Conservation (phyloP, 2,797 vertebrate genomes). For the Semotilus atromaculatus region DNA sequence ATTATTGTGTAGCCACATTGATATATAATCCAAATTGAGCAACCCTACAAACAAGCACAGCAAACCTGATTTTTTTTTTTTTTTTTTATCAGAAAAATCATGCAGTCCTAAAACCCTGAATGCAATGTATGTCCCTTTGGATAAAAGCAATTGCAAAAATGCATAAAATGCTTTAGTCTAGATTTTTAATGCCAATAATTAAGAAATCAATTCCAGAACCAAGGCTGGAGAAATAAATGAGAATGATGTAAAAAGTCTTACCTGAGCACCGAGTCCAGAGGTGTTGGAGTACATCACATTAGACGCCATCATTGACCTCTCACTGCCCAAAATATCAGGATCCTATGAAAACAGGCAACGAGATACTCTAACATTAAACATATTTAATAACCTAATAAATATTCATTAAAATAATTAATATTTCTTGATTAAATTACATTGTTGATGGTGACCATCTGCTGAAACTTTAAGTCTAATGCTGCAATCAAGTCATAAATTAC, state of each 20-base stretch:
- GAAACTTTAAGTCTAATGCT: not conserved
- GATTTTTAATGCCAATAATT: not conserved
- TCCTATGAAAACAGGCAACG: not conserved
- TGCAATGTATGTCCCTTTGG: too few relatives aligned
- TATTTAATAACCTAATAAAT: not conserved
- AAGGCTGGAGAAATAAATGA: not conserved
- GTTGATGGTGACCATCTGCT: not conserved
- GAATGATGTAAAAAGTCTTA: not conserved
- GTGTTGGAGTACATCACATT: constrained; percentile 47
- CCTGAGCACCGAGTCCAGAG: constrained; percentile 40
- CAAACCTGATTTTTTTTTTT: too few relatives aligned
- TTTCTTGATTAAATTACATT: not conserved
- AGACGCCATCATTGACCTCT: constrained; percentile 7
- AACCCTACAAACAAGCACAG: too few relatives aligned
- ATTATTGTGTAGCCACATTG: not conserved
- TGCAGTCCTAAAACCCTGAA: too few relatives aligned
- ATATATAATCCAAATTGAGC: not conserved
- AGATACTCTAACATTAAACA: not conserved
- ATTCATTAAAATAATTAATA: not conserved
- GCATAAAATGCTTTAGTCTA: not conserved
- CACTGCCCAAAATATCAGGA: not conserved
- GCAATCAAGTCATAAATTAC: not conserved
- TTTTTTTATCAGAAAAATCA: too few relatives aligned
- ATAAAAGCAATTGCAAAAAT: too few relatives aligned
- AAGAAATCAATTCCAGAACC: not conserved